phyloP scores from a whole-genome alignment of 2,888 invertebrate genomes.

The Teleiodes luculella region DNA sequence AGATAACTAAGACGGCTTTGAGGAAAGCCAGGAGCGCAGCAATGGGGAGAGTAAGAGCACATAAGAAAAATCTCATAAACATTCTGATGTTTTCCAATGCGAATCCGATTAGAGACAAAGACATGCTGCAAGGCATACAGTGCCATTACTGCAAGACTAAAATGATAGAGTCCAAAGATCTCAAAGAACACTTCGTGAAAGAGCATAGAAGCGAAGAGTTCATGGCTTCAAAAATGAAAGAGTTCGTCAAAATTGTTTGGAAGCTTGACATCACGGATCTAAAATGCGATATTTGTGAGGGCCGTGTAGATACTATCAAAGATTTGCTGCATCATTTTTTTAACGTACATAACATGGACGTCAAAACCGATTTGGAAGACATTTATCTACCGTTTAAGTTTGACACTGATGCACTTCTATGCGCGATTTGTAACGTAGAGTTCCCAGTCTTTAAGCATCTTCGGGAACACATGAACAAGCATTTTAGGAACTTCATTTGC shows the following conservation, averaged over 20 bases:
- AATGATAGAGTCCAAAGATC: constrained; percentile 40
- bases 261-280: constrained; percentile 15
- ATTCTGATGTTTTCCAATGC: constrained; percentile 41
- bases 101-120: constrained; percentile 50
- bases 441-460: constrained; percentile 44
- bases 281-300: constrained; percentile 36
- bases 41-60: not conserved
- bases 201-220: constrained; percentile 36
- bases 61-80: constrained; percentile 12
- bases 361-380: constrained; percentile 15
- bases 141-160: constrained; percentile 56
- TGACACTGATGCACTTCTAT: constrained; percentile 33
- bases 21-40: constrained; percentile 8
- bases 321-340: constrained; percentile 42
- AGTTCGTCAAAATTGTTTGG: constrained; percentile 10
- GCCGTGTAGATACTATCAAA: constrained; percentile 42
- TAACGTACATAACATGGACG: constrained; percentile 16
- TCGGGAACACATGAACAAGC: constrained; percentile 47
- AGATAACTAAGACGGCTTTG: constrained; percentile 12
- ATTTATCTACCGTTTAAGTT: constrained; percentile 48
- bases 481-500: constrained; percentile 48
- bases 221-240: constrained; percentile 35
- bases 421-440: constrained; percentile 38
- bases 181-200: constrained; percentile 45
- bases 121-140: constrained; percentile 28